Base-by-base conservation (phyloP, 2,113 vertebrate genomes). In the Bujurquina vittata region DNA sequence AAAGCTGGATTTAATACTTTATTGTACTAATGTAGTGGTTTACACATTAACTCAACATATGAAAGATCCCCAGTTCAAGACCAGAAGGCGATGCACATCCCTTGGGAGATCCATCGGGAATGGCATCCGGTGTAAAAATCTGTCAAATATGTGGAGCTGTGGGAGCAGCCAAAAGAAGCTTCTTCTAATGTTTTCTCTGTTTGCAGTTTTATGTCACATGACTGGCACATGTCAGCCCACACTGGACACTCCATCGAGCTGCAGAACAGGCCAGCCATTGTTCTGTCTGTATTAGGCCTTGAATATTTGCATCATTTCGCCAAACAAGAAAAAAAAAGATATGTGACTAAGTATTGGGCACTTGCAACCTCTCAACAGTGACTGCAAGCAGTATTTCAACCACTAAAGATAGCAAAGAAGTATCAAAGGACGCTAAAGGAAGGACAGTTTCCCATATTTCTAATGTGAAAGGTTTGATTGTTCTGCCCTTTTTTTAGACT, bases 241-340 rank as follows among this genome's bases (percentile, higher is more conserved):
- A 54, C 20, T n/a, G 18, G 46, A 72, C 67, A 72, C 23, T 52
- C 43, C 43, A 54, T 72, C 17, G 20, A 72, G 31, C 26, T 72
- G 49, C 67, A 72, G 2, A 31, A 52, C 65, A 72, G 23, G 9
- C 29, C 0, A 43, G 43, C 6, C 17, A 72, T n/a, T 72, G 0
- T 52, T 72, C 49, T 52, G 23, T 52, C 17, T 52, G 26, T 52
- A 52, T 46, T 17, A 31, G 3, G 0, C 3, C 17, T 31, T 52
- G 65, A 31, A 31, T 29, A 69, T 69, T 52, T 52, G 15, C 15
- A 18, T 15, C 46, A 52, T 9, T 6, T 29, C 9, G 7, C 43
- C 18, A 49, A 72, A 52, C 23, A 72, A 72, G 23, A 52, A 69
- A 69, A 52, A 69, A 43, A 69, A 49, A 72, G 65, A 72, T 52